Evolutionary conservation across 2,797 vertebrate genomes (phyloP).

Genomic region (Characodon lateralis): DNA sequence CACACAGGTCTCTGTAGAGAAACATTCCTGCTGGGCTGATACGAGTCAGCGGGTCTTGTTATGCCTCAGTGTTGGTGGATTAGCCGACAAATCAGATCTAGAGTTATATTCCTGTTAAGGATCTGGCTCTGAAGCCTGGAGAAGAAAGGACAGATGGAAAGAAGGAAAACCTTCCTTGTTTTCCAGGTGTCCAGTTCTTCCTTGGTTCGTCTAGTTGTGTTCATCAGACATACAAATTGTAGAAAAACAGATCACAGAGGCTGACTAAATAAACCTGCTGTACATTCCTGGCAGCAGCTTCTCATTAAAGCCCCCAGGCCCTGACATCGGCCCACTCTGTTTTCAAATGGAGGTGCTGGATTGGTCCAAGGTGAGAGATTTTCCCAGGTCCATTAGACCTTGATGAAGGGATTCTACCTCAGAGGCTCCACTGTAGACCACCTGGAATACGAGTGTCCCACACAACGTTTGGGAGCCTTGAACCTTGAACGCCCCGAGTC

Average conservation of each 20-base stretch:
- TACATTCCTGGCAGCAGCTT: conserved; percentile 72
- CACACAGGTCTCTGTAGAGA: conserved; percentile 18
- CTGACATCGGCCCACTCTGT: conserved; percentile 45
- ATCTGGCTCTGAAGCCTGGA: conserved; percentile 30
- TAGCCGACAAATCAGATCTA: conserved; percentile 56
- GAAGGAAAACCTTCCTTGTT: conserved; percentile 59
- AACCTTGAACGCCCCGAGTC: conserved; percentile 27
- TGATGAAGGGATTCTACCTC: conserved; percentile 33
- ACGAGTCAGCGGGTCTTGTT: conserved; percentile 45
- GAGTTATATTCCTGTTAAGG: conserved; percentile 24
- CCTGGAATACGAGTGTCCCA: conserved; percentile 37
- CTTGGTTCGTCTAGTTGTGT: conserved; percentile 61
- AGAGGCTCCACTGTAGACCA: conserved; percentile 40
- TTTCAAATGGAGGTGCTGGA: conserved; percentile 44
- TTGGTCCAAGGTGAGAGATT: conserved; percentile 26
- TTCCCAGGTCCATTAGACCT: conserved; percentile 23
- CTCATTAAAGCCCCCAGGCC: conserved; percentile 69
- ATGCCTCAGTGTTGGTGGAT: conserved; percentile 39
- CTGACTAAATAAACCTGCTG: conserved; percentile 77
- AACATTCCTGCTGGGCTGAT: conserved; percentile 26
- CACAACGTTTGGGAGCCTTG: conserved; percentile 35
- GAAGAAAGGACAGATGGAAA: conserved; percentile 19
- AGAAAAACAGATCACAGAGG: conserved; percentile 77
- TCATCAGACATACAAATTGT: conserved; percentile 76
- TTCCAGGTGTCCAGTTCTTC: conserved; percentile 56